Conservation (phyloP, 2,797 vertebrate species). For the Miichthys miiuy region DNA sequence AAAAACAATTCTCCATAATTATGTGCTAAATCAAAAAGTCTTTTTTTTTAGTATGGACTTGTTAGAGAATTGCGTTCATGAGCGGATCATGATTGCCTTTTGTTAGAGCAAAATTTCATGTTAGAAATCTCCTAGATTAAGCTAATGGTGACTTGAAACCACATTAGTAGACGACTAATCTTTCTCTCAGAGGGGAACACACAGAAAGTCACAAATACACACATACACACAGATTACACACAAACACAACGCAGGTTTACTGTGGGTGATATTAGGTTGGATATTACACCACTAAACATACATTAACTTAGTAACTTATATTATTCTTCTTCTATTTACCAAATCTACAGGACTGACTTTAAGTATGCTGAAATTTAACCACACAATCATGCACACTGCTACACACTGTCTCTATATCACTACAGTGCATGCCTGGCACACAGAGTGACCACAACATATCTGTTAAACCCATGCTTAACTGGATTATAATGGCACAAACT, state of each 20-base stretch:
- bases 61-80: slow-evolving; percentile 38
- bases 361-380: slow-evolving; percentile 36
- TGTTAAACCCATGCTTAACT: slow-evolving; percentile 55
- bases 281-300: slow-evolving; percentile 37
- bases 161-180: slow-evolving; percentile 32
- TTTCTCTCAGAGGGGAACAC: too few relatives aligned
- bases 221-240: slow-evolving; percentile 37
- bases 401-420: slow-evolving; percentile 43
- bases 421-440: slow-evolving; percentile 59
- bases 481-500: slow-evolving; percentile 43
- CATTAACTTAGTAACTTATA: background rate
- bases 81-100: slow-evolving; percentile 39
- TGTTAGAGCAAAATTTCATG: slow-evolving; percentile 37
- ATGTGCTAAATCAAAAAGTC: slow-evolving; percentile 33
- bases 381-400: slow-evolving; percentile 63
- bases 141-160: slow-evolving; percentile 28
- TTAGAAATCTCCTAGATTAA: slow-evolving; percentile 53
- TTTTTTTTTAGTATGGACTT: slow-evolving; percentile 6
- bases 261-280: slow-evolving; percentile 50
- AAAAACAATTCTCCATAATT: background rate
- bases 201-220: too few relatives aligned
- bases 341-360: slow-evolving; percentile 32
- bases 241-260: slow-evolving; percentile 24
- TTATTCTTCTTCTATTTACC: slow-evolving; percentile 7
- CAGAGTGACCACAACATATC: slow-evolving; percentile 55